Evolutionary conservation across 2,797 vertebrate species (phyloP), one percentile per base, ranked within the genome.

Genomic region (Pempheris klunzingeri): DNA sequence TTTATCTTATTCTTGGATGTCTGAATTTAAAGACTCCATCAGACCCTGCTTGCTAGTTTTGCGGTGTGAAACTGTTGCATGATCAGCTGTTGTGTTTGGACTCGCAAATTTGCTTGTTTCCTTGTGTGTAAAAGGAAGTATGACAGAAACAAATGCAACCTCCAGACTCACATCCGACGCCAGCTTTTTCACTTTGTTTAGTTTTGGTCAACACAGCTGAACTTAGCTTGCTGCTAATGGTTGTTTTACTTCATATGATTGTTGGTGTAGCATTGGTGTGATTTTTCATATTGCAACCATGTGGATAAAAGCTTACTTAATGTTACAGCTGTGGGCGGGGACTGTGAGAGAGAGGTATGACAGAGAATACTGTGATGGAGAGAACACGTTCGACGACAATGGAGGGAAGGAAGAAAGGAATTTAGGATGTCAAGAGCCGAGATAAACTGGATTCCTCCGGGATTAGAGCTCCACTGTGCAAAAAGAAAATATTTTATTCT

Each of bases 351-450:
- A 46, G 44, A 46, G 11, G 20, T 10, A n/a, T 46, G 10, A 20
- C 8, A 7, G 44, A 20, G 18, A 10, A 46, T n/a, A 22, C 11
- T 20, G 4, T 5, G 46, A 32, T 32, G 30, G 6, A 32, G 30
- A 47, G 22, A 22, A 22, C 46, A 47, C 22, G 10, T n/a, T n/a
- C 10, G 4, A 22, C n/a, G 46, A 49, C 11, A 43, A 15, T 54
- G 30, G 39, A 61, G 49, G n/a, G 41, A 8, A 24, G 5, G 28
- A 32, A 68, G 7, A 32, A 69, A 43, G 47, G 54, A 70, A 79
- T 55, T 68, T 62, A n/a, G 22, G 44, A 75, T 64, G 71, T 58
- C 58, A 53, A 49, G 62, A 61, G 47, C 65, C 47, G 47, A 57
- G 24, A 77, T 26, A 5, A 66, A 50, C 32, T 63, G 6, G 66